Base-by-base conservation (phyloP, 2,888 invertebrate species). In the Hypomecis atomaria region DNA sequence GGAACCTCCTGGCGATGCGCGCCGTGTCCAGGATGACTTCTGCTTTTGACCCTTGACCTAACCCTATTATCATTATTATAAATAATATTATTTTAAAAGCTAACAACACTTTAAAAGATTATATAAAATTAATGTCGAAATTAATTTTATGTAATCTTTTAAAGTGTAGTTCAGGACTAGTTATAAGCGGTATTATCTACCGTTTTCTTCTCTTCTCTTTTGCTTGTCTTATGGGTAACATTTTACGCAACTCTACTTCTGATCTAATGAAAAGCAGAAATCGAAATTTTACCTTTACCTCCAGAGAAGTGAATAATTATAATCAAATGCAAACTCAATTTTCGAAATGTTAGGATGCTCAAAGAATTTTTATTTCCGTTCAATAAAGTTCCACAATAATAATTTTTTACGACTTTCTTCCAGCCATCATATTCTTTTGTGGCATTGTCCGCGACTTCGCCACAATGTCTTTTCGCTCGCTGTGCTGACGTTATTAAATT, bases 401-500 rank as follows among this genome's bases (percentile, higher is more conserved):
- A 49, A 43, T 58, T 63, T 48, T 62, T 38, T 54, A 47, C 37
- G 65, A 61, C 53, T 71, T 62, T 63, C 49, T 62, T 65, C 59
- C 54, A 55, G 66, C 59, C 62, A 61, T 66, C 62, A 44, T 37
- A 58, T 69, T 71, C 69, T 72, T 69, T 66, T 67, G 62, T 62
- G 50, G 62, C 59, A 73, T 71, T 72, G 68, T 75, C 71, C 62
- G 67, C 50, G 57, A 59, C 48, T 50, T 59, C 58, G 37, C 62
- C 44, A 63, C 52, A 67, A 63, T 63, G 64, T 63, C 58, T 66
- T 62, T 65, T 44, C 55, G 59, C 65, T 59, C 43, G 44, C 56
- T n/a, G 49, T 55, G 50, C 33, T 23, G 57, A 42, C 55, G 42
- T 64, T 70, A 73, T 70, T 69, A 62, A 63, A 70, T 67, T 64